phyloP scores from a whole-genome alignment of 2,113 vertebrate genomes.

The Archilochus colubris region DNA sequence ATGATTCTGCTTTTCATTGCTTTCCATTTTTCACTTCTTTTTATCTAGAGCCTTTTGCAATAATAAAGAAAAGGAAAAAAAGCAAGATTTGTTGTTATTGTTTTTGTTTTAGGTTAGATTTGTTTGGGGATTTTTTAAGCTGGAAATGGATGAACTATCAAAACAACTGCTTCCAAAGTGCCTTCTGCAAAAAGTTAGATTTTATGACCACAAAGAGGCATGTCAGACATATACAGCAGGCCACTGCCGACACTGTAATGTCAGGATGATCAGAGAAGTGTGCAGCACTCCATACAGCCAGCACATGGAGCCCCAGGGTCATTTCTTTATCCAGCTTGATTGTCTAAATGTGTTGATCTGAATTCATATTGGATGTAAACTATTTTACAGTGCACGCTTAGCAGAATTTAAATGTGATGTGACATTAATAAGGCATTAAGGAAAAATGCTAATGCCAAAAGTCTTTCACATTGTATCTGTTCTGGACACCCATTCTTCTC shows the following conservation, averaged over 20 bases:
- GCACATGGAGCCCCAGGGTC: neutral
- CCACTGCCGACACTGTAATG: neutral
- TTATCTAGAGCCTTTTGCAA: neutral
- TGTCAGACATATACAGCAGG: neutral
- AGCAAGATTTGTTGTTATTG: neutral
- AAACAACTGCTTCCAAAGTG: slow-evolving; percentile 15
- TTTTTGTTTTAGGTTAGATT: too few relatives aligned
- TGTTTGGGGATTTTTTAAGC: neutral
- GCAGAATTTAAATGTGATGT: neutral
- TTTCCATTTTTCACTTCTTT: neutral
- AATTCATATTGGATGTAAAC: neutral
- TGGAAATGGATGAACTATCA: neutral
- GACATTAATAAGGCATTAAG: neutral
- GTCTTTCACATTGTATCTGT: neutral
- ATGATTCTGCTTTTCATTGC: neutral
- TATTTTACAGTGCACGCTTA: neutral
- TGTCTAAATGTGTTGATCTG: neutral
- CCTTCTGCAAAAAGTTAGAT: neutral
- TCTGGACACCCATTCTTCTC: neutral
- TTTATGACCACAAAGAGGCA: slow-evolving; percentile 1
- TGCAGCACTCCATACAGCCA: neutral
- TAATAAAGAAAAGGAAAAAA: neutral
- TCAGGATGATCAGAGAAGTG: neutral
- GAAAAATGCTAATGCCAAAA: neutral
- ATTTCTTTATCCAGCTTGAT: neutral